phyloP scores from a whole-genome alignment of 2,888 invertebrate species.

The Leucania comma region DNA sequence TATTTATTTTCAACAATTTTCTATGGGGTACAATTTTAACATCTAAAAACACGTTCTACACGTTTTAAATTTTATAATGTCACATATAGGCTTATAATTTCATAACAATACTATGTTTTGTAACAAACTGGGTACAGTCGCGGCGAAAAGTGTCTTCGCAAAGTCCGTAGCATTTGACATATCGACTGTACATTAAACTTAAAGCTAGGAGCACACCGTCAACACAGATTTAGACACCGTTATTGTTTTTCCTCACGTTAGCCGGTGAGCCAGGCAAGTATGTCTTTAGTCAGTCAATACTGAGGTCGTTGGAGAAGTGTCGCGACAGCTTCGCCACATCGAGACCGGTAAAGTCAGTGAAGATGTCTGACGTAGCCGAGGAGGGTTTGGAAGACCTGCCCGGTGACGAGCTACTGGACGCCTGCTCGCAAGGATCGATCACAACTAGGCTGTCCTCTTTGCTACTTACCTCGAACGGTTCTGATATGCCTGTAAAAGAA shows the following conservation, averaged over 20 bases:
- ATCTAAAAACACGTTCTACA: slow-evolving; percentile 11
- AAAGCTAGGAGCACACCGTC: slow-evolving; percentile 51
- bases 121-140: slow-evolving; percentile 39
- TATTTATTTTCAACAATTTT: not conserved
- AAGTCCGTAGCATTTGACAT: slow-evolving; percentile 20
- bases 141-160: slow-evolving; percentile 8
- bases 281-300: slow-evolving; percentile 89
- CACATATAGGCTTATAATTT: slow-evolving; percentile 40
- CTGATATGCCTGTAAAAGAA: slow-evolving; percentile 82
- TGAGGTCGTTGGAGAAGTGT: slow-evolving; percentile 88
- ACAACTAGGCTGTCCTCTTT: slow-evolving; percentile 81
- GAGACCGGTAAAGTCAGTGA: slow-evolving; percentile 87
- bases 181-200: slow-evolving; percentile 49
- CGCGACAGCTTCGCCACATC: slow-evolving; percentile 87
- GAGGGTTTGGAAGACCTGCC: slow-evolving; percentile 71
- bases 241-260: slow-evolving; percentile 70
- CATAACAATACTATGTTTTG: slow-evolving; percentile 49
- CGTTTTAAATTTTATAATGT: slow-evolving; percentile 7
- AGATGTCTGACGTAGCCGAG: slow-evolving; percentile 82
- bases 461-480: slow-evolving; percentile 87
- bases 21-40: not conserved
- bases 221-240: slow-evolving; percentile 41
- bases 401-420: slow-evolving; percentile 76
- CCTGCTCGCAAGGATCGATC: slow-evolving; percentile 74
- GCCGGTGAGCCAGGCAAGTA: slow-evolving; percentile 87